Evolutionary conservation across 2,113 vertebrate genomes (phyloP).

Genomic region (Actinemys pallida): DNA sequence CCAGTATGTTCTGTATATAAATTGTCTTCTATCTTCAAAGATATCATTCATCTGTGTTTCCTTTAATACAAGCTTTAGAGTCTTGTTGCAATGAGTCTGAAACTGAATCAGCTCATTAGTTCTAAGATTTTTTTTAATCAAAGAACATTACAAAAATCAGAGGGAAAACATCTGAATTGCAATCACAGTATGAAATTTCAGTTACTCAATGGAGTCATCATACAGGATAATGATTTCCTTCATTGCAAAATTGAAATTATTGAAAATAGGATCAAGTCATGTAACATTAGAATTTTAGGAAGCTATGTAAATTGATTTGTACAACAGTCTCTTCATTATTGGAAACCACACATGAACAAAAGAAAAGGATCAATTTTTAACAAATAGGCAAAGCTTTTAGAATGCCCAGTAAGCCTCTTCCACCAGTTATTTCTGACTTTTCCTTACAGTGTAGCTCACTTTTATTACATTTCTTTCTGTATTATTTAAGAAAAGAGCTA

Average conservation of each 20-base stretch:
- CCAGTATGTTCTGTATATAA: slow-evolving; percentile 36
- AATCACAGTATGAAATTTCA: background rate
- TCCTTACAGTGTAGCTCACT: background rate
- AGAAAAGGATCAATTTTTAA: background rate
- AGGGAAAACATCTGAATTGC: background rate
- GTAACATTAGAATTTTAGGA: background rate
- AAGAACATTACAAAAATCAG: background rate
- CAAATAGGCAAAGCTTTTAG: background rate
- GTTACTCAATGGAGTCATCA: background rate
- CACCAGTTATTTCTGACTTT: background rate
- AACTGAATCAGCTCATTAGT: background rate
- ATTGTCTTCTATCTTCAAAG: slow-evolving; percentile 53
- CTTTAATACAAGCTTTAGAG: background rate
- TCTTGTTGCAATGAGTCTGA: background rate
- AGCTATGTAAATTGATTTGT: background rate
- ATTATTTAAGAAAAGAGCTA: background rate
- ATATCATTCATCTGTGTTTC: slow-evolving; percentile 12
- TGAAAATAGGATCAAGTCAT: background rate
- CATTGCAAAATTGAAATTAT: background rate
- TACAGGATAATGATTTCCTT: background rate
- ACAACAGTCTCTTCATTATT: background rate
- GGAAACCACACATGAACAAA: background rate
- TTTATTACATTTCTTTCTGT: background rate
- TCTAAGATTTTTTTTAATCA: background rate
- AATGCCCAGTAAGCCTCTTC: background rate